Percentiles rank a stretch among this genome's conserved stretches.
phyloP scores from a whole-genome alignment of 2,888 invertebrate species.

The Aproaerema taeniolella region DNA sequence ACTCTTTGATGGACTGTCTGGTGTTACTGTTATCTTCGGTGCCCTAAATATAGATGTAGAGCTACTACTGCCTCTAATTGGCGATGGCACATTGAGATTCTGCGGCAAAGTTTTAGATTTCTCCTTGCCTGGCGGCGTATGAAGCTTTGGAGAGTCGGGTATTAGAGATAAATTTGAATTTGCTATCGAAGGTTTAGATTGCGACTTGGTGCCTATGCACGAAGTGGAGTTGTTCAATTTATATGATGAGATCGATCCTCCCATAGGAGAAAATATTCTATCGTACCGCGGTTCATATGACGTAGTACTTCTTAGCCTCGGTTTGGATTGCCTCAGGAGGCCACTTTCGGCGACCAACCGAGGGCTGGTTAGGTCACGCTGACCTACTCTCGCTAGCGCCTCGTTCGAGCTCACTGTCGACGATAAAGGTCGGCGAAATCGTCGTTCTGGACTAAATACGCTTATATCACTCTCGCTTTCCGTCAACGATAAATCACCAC shows the following conservation, averaged over 20 bases:
- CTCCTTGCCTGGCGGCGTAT: conserved; percentile 59
- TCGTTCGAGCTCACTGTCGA: conserved; percentile 66
- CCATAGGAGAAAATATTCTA: conserved; percentile 62
- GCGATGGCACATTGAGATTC: conserved; percentile 68
- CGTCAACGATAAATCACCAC: conserved; percentile 58
- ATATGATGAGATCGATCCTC: conserved; percentile 54
- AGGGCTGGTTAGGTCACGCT: conserved; percentile 59
- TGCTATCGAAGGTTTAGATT: conserved; percentile 19
- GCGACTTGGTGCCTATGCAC: conserved; percentile 48
- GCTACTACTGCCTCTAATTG: conserved; percentile 66
- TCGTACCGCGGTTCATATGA: conserved; percentile 68
- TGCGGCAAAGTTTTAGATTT: conserved; percentile 81
- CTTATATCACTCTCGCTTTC: conserved; percentile 70
- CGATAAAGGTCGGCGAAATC: conserved; percentile 60
- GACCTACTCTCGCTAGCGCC: conserved; percentile 54
- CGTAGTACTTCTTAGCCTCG: conserved; percentile 59
- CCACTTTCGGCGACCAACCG: conserved; percentile 57
- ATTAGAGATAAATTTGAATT: conserved; percentile 63
- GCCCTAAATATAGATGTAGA: conserved; percentile 66
- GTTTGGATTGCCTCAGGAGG: conserved; percentile 48
- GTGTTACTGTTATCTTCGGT: conserved; percentile 61
- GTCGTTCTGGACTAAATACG: conserved; percentile 54
- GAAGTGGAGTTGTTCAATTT: conserved; percentile 58
- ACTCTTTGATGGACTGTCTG: conserved; percentile 74
- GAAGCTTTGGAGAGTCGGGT: conserved; percentile 67